Evolutionary conservation across 2,797 vertebrate species (phyloP).

Genomic region (Carduelis carduelis): DNA sequence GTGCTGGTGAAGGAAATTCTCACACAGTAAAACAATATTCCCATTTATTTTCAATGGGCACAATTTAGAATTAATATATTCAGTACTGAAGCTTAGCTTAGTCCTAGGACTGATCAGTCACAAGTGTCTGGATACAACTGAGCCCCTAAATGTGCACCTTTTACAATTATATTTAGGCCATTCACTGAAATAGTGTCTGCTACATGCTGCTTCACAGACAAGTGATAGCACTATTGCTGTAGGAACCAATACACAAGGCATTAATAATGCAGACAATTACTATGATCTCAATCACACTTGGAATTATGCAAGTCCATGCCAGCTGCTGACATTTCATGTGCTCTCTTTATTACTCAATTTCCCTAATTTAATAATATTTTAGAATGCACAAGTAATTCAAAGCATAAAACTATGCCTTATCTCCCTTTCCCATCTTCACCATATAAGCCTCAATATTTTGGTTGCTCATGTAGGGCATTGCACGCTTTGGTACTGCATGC

Average conservation of each 20-base stretch:
- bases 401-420: neutral
- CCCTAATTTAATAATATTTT: neutral
- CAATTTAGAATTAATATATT: neutral
- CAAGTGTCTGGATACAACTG: neutral
- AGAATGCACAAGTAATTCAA: neutral
- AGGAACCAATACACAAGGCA: neutral
- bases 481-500: neutral
- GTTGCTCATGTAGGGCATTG: neutral
- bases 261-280: neutral
- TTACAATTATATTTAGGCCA: neutral
- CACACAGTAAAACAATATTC: neutral
- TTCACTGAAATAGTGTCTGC: neutral
- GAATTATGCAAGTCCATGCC: neutral
- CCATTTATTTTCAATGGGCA: neutral
- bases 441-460: neutral
- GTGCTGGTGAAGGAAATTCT: neutral
- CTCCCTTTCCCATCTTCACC: neutral
- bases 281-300: neutral
- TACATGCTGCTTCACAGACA: neutral
- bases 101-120: neutral
- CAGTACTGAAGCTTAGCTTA: neutral
- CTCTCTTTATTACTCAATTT: neutral
- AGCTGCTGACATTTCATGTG: neutral
- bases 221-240: neutral
- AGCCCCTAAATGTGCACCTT: neutral